Base-by-base conservation (phyloP, 2,888 invertebrate genomes). In the Pheosia gnoma region DNA sequence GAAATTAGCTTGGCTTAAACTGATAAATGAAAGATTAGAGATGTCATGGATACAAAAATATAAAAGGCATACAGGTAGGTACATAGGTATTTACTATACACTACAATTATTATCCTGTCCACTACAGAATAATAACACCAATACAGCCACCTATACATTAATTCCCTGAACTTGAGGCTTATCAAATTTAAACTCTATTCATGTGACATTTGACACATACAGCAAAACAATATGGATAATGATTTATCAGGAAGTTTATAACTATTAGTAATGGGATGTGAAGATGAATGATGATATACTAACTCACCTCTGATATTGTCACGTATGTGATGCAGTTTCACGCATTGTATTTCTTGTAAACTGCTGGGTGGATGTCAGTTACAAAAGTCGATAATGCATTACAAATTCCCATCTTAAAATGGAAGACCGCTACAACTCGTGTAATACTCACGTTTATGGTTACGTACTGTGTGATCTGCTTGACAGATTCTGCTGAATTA, bases 401-500 rank as follows among this genome's bases (percentile, higher is more conserved):
- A 37, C 53, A 59, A 61, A 57, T 53, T 68, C 61, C 57, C 54
- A 47, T 9, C 41, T 47, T 5, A 66, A 63, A 72, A 75, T 75
- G 64, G 74, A 67, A 63, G 76, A 65, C 67, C 59, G 64, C 51
- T 25, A 25, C 52, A 51, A 67, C 64, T 68, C 49, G 70, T 65
- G 51, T 25, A 51, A 43, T 58, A 57, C 59, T 65, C 64, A 65
- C 67, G 65, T 51, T 38, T 54, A 38, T 54, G 25, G 52, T 51
- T 51, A 54, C 56, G 75, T 74, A 73, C 13, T 47, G 75, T 72
- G 72, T 77, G 82, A 76, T 83, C 77, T 81, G 82, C 77, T 82
- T 81, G 82, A 81, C 82, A 78, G 78, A 74, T 79, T 77, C 71
- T 73, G 62, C 65, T 71, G 71, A 75, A 39, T 53, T 75, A 68